phyloP scores from a whole-genome alignment of 2,113 vertebrate species.

The Physeter macrocephalus region DNA sequence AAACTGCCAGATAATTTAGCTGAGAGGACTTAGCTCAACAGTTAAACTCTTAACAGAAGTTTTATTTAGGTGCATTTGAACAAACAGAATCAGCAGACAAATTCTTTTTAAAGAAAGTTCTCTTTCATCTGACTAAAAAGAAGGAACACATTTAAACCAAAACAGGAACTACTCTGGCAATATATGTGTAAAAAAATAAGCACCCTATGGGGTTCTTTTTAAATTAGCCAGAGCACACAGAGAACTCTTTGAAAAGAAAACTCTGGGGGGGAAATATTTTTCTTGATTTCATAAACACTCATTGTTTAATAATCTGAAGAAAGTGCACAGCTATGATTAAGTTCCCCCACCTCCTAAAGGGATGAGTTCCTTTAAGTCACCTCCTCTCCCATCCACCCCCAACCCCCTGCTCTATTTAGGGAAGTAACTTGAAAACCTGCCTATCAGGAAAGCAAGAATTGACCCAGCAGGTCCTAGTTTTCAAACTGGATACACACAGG shows the following conservation, averaged over 20 bases:
- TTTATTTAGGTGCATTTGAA: conserved; percentile 31
- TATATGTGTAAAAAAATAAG: conserved; percentile 57
- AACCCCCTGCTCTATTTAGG: neutral
- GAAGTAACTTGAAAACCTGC: neutral
- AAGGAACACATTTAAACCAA: conserved; percentile 57
- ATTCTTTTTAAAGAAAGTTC: conserved; percentile 54
- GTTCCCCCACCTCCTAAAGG: neutral
- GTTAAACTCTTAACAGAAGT: conserved; percentile 3
- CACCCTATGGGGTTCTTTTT: conserved; percentile 26
- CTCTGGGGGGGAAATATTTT: neutral
- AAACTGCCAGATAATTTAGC: neutral
- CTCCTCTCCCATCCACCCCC: neutral
- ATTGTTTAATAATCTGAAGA: conserved; percentile 55
- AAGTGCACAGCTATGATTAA: conserved; percentile 32
- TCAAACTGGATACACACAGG: neutral
- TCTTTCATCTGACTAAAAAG: conserved; percentile 58
- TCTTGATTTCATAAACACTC: conserved; percentile 56
- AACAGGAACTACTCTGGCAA: conserved; percentile 65
- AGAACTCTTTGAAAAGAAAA: conserved; percentile 59
- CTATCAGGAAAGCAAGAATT: neutral
- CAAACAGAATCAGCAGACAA: conserved; percentile 46
- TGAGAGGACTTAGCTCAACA: neutral
- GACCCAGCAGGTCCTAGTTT: neutral
- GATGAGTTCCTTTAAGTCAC: neutral
- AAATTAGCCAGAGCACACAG: conserved; percentile 46